Evolutionary conservation across 2,797 vertebrate species (phyloP).

Genomic region (Gadopsis marmoratus): DNA sequence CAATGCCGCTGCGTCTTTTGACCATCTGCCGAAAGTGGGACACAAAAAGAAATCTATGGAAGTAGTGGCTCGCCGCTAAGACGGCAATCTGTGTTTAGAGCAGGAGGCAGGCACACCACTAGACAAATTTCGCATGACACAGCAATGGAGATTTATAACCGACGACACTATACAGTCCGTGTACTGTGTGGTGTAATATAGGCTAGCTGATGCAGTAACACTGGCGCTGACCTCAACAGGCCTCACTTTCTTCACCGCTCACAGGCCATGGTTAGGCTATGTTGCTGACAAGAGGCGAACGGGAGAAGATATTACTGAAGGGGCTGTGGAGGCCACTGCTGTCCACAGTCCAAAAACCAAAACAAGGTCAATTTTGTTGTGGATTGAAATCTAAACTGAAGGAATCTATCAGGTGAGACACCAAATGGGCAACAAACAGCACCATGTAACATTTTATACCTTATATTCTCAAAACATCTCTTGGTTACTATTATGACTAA

Average conservation of each 20-base stretch:
- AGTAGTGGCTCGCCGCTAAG: constrained; percentile 77
- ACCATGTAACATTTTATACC: neutral
- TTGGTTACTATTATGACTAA: constrained; percentile 3
- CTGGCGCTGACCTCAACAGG: constrained; percentile 70
- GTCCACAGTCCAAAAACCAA: constrained; percentile 35
- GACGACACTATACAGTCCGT: constrained; percentile 63
- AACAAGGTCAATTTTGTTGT: constrained; percentile 29
- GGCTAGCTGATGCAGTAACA: constrained; percentile 69
- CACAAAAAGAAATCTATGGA: constrained; percentile 76
- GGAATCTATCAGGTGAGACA: neutral
- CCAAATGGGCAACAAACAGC: neutral
- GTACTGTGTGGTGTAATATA: constrained; percentile 32
- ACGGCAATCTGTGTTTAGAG: constrained; percentile 79
- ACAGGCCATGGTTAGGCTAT: constrained; percentile 50
- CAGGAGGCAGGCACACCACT: constrained; percentile 71
- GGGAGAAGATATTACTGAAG: constrained; percentile 54
- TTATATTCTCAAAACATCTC: constrained; percentile 15
- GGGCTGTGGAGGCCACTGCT: constrained; percentile 36
- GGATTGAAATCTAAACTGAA: constrained; percentile 11
- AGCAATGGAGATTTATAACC: constrained; percentile 81
- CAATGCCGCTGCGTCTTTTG: constrained; percentile 54
- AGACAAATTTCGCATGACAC: constrained; percentile 82
- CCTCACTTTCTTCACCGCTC: constrained; percentile 56
- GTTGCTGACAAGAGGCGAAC: constrained; percentile 65
- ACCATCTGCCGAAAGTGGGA: constrained; percentile 67